phyloP scores from a whole-genome alignment of 1,140 invertebrate species.

The Euura lappo region DNA sequence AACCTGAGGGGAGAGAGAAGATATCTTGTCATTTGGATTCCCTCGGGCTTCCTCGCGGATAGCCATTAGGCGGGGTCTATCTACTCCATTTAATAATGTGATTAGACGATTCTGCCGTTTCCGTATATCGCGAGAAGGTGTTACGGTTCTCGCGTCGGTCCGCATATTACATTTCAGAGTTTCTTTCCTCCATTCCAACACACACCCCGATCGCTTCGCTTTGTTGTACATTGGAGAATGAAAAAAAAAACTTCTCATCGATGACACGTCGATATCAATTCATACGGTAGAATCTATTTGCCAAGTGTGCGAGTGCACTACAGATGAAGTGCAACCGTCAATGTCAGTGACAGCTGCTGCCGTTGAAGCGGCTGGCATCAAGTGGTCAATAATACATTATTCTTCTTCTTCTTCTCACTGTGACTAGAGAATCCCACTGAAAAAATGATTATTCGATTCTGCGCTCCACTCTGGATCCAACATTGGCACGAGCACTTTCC shows the following conservation, averaged over 20 bases:
- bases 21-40: slow-evolving; percentile 12
- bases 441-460: background rate
- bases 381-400: background rate
- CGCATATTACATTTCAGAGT: background rate
- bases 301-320: background rate
- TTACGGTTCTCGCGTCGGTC: background rate
- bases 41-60: background rate
- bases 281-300: background rate
- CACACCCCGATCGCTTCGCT: background rate
- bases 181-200: background rate
- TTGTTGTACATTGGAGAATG: background rate
- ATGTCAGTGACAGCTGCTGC: background rate
- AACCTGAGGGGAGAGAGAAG: slow-evolving; percentile 3
- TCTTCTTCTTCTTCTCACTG: background rate
- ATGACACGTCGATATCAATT: no score
- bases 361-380: background rate
- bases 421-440: background rate
- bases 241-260: background rate
- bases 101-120: background rate
- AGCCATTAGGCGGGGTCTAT: background rate
- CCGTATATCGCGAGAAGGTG: background rate
- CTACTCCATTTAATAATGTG: background rate
- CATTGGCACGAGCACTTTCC: background rate
- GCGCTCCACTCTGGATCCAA: background rate
- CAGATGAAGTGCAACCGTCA: background rate